Evolutionary conservation across 2,888 invertebrate genomes (phyloP).

Genomic region (Oegoconia quadripuncta): DNA sequence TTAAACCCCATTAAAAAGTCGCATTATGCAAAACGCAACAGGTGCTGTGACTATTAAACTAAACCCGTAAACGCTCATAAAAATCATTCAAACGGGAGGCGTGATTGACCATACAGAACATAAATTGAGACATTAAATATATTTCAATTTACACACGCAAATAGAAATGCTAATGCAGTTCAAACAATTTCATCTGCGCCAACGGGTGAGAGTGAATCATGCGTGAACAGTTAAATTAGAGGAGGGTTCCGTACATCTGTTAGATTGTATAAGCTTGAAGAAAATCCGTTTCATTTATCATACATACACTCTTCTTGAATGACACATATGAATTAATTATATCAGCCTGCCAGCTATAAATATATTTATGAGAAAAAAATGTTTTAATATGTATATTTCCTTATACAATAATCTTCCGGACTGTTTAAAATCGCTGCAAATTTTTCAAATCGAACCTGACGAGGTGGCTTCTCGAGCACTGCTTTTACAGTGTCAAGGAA

Average conservation of each 20-base stretch:
- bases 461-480: no score
- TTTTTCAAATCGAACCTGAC: no score
- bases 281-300: no score
- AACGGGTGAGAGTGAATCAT: conserved; percentile 12
- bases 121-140: conserved; percentile 54
- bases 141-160: conserved; percentile 63
- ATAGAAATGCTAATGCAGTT: conserved; percentile 41
- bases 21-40: conserved; percentile 18
- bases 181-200: conserved; percentile 37
- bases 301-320: no score
- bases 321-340: no score
- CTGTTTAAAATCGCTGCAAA: no score
- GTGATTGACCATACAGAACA: conserved; percentile 20
- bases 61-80: conserved; percentile 21
- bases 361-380: no score
- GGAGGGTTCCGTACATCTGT: conserved; percentile 3
- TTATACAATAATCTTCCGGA: no score
- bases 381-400: no score
- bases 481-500: no score
- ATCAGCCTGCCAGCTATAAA: no score
- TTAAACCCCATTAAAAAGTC: no score
- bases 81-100: conserved; percentile 20
- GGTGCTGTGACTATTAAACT: conserved; percentile 26
- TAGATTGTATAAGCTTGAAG: neutral
- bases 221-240: conserved; percentile 1